These are phyloP conservation scores for Tachycineta bicolor DNA, from an alignment of 2,113 vertebrate species.

Conservation along the genomic window DNA sequence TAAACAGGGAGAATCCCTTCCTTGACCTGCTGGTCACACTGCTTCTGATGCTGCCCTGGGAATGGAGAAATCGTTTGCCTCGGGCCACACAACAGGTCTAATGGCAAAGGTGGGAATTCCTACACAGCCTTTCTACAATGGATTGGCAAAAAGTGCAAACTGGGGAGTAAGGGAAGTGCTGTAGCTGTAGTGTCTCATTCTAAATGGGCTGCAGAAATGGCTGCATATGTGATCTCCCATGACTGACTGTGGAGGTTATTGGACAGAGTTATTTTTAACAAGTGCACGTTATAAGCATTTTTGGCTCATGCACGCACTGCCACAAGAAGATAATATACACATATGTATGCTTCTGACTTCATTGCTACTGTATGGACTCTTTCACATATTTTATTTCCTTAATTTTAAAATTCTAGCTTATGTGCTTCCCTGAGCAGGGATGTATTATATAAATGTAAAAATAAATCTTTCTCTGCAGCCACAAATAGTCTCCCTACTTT, in stretches of 20 bases:
- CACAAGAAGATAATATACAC: not conserved
- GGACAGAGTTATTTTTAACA: not conserved
- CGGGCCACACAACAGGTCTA: not conserved
- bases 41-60: not conserved
- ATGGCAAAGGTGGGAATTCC: not conserved
- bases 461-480: not conserved
- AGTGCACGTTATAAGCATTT: not conserved
- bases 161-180: not conserved
- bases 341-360: not conserved
- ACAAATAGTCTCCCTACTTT: not conserved
- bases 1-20: not conserved
- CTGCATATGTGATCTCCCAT: not conserved
- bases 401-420: not conserved
- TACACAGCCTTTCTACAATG: accelerated
- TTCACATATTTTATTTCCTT: not conserved
- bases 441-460: not conserved
- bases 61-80: not conserved
- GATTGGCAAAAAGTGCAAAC: not conserved
- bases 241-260: not conserved
- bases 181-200: not conserved
- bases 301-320: not conserved
- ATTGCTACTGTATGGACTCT: not conserved
- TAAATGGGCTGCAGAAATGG: not conserved
- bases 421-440: not conserved
- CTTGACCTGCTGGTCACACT: not conserved